Evolutionary conservation across 2,888 invertebrate genomes (phyloP), one percentile per base, ranked within the genome.

Genomic region (Cheilosia vernalis): DNA sequence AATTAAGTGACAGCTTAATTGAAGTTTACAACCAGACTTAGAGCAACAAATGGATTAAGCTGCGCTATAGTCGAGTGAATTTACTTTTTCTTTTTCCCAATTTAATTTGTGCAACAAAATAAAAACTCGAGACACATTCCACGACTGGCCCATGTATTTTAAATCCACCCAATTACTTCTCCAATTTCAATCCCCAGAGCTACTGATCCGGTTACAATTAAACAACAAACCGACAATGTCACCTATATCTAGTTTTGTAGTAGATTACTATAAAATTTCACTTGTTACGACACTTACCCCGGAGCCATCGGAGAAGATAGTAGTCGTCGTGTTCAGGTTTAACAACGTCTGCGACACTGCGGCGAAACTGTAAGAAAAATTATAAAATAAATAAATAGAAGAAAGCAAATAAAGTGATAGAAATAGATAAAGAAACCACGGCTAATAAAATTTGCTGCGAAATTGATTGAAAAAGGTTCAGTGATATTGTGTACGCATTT

Each of bases 221-320:
- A 47, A 17, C 17, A 47, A 27, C 17, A 47, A 30, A 27, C 44
- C 17, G 44, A 27, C 7, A 6, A 17, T n/a, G 42, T 42, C 42
- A 30, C 15, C 13, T 30, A 27, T 19, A 47, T 10, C 2, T 40
- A 10, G 15, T 13, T 13, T 44, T n/a, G 6, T 17, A 44, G n/a
- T n/a, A n/a, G 44, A 44, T 44, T 47, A n/a, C 17, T 30, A 30
- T 61, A 7, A 53, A 21, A 37, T 66, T 40, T 51, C 40, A 40
- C n/a, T 17, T 37, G 40, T 40, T 42, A 44, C n/a, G 55, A 53
- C 37, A 88, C 91, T 91, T 93, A 96, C 97, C 97, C 94, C 95
- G 93, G 0, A 97, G 93, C 97, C 97, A 97, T 87, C 97, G 94
- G 6, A 97, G 91, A 27, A 97, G 93, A 91, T 95, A 97, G 88